phyloP scores from a whole-genome alignment of 2,113 vertebrate genomes.

The Labrus mixtus region DNA sequence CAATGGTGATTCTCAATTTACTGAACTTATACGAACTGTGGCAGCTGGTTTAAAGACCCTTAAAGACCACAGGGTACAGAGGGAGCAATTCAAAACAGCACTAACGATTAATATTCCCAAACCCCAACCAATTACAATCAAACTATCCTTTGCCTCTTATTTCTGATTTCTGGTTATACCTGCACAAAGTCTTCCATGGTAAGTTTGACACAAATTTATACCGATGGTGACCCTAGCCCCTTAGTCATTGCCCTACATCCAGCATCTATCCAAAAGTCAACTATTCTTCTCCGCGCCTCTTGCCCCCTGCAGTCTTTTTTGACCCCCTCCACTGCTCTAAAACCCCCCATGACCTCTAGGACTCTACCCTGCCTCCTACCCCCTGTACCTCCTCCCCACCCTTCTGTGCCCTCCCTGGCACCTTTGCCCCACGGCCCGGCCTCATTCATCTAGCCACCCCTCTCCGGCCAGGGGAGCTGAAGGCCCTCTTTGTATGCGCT shows the following conservation, averaged over 20 bases:
- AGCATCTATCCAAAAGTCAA: conserved; percentile 1
- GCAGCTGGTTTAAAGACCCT: conserved; percentile 9
- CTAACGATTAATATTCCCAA: conserved; percentile 8
- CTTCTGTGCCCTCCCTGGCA: conserved; percentile 74
- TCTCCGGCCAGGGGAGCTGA: conserved; percentile 79
- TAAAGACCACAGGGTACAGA: conserved; percentile 20
- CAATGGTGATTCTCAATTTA: conserved; percentile 77
- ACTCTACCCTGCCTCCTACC: conserved; percentile 48
- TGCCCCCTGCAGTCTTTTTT: conserved; percentile 14
- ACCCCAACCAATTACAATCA: not conserved
- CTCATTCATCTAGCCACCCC: conserved; percentile 78
- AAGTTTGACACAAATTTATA: not conserved
- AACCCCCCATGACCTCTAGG: conserved; percentile 40
- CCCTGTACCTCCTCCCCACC: conserved; percentile 51
- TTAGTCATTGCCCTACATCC: not conserved
- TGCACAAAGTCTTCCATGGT: not conserved
- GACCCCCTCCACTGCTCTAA: conserved; percentile 7
- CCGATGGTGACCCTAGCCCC: conserved; percentile 15
- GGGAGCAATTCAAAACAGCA: conserved; percentile 29
- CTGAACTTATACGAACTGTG: conserved; percentile 67
- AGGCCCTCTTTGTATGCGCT: conserved; percentile 83
- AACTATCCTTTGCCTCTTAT: not conserved
- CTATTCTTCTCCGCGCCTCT: not conserved
- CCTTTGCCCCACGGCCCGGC: conserved; percentile 75
- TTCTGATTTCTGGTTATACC: not conserved